Percentiles rank a stretch among this genome's conserved stretches.
These are phyloP conservation scores for Eptesicus fuscus DNA, from an alignment of 2,113 vertebrate genomes.

Conservation along the genomic window DNA sequence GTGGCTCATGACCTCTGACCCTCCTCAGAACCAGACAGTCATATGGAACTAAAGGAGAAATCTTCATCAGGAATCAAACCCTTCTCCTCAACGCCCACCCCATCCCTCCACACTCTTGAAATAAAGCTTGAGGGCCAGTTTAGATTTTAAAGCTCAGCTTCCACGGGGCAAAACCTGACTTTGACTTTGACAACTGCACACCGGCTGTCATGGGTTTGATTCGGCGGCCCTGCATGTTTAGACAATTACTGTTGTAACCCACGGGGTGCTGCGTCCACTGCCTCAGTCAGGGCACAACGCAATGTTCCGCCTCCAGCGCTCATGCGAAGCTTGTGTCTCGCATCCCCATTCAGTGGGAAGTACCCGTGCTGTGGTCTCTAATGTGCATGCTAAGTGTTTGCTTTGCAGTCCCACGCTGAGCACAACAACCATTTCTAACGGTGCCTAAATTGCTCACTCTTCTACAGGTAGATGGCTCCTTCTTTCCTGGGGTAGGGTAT, in stretches of 20 bases:
- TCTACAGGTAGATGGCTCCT: background rate
- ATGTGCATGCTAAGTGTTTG: conserved; percentile 62
- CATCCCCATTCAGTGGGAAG: conserved; percentile 75
- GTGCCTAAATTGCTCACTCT: conserved; percentile 30
- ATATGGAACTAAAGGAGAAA: background rate
- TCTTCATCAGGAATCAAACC: background rate
- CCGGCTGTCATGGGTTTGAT: conserved; percentile 65
- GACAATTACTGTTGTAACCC: conserved; percentile 52
- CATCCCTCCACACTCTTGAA: background rate
- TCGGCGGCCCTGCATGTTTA: conserved; percentile 60
- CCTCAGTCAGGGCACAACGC: conserved; percentile 38
- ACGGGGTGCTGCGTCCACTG: conserved; percentile 8
- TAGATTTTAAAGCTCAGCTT: conserved; percentile 16
- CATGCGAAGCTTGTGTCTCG: conserved; percentile 56
- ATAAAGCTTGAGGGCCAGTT: conserved; percentile 8
- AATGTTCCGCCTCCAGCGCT: conserved; percentile 37
- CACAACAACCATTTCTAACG: conserved; percentile 68
- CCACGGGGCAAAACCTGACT: background rate
- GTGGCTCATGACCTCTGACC: background rate
- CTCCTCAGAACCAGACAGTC: background rate
- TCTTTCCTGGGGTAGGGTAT: conserved; percentile 45
- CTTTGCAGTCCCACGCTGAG: conserved; percentile 24
- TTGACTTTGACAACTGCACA: background rate
- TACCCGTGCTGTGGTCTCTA: conserved; percentile 61
- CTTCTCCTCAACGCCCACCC: background rate